These are phyloP conservation scores for Apostichopus parvimensis DNA, from an alignment of 35 echinoderm and acorn worm species.

Conservation along the genomic window DNA sequence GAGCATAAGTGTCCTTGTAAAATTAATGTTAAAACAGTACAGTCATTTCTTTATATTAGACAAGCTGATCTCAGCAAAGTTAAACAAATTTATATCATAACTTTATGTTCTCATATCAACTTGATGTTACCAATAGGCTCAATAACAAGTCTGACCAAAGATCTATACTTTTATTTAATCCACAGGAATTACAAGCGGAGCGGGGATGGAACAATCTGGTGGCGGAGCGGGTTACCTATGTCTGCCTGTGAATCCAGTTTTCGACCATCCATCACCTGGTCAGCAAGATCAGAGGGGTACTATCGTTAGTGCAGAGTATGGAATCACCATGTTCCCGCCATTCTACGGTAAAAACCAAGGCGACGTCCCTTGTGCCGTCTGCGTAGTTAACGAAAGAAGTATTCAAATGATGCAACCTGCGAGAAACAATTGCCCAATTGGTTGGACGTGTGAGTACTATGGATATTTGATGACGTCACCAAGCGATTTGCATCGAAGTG, in stretches of 20 bases:
- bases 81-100: no score
- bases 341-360: background rate
- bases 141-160: background rate
- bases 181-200: conserved; percentile 7
- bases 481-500: background rate
- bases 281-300: background rate
- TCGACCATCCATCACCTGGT: background rate
- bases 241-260: conserved; percentile 4
- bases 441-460: conserved; percentile 47
- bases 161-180: background rate
- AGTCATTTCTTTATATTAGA: no score
- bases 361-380: conserved; percentile 34
- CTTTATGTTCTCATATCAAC: no score
- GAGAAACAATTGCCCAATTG: conserved; percentile 15
- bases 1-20: no score
- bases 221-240: conserved; percentile 29
- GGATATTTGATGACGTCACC: conserved; percentile 51
- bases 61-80: no score
- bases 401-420: conserved; percentile 43
- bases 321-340: background rate
- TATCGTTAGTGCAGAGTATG: conserved; percentile 19
- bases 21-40: no score
- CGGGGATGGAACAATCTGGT: background rate
- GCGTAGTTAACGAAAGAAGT: background rate
- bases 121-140: background rate